phyloP scores from a whole-genome alignment of 1,140 invertebrate genomes.

The Akabosia matsudoensis region DNA sequence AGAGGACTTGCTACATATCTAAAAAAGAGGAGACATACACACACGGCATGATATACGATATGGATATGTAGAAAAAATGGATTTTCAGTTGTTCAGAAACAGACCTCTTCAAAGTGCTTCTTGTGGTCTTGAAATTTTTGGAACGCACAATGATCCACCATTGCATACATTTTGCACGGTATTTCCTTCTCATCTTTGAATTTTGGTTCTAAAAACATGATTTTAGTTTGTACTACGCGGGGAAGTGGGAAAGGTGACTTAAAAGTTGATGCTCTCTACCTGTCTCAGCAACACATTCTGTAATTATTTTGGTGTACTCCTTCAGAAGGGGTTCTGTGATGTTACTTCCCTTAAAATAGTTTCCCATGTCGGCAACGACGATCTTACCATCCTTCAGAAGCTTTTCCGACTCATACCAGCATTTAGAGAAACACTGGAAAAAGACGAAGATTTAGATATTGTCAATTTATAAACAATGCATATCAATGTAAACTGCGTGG shows the following conservation, averaged over 20 bases:
- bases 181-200: not conserved
- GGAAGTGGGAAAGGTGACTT: too few species aligned
- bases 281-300: not conserved
- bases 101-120: not conserved
- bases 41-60: not conserved
- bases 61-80: too few species aligned
- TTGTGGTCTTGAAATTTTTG: not conserved
- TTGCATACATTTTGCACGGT: conserved; percentile 27
- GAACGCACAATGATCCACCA: conserved; percentile 19
- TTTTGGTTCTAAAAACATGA: conserved; percentile 5
- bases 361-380: not conserved
- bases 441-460: not conserved
- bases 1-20: not conserved
- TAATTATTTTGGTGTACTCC: not conserved
- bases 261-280: not conserved
- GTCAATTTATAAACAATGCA: too few species aligned
- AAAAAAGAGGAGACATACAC: too few species aligned
- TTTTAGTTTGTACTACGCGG: too few species aligned
- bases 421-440: conserved; percentile 10
- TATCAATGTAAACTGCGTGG: too few species aligned
- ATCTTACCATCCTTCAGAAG: not conserved
- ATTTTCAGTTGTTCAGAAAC: not conserved
- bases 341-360: not conserved
- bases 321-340: not conserved
- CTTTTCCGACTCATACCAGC: not conserved